Conservation (phyloP, 1,140 invertebrate species). For the Parapsyche elsis region DNA sequence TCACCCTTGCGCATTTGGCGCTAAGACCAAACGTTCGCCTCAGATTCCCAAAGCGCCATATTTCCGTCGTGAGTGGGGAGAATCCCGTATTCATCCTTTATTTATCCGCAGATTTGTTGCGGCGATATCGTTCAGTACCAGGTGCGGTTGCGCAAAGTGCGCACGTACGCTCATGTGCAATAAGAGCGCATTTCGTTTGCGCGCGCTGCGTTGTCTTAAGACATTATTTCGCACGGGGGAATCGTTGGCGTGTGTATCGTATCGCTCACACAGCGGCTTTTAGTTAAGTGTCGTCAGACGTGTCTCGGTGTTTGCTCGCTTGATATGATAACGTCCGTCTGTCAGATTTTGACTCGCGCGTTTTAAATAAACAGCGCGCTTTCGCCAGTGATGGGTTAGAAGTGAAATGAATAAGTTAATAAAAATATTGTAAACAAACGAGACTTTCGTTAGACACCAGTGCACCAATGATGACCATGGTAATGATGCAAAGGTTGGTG, state of each 20-base stretch:
- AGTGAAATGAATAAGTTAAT: neutral
- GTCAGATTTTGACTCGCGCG: neutral
- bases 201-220: neutral
- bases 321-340: conserved; percentile 19
- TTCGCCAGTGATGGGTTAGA: conserved; percentile 23
- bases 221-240: neutral
- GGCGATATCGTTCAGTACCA: conserved; percentile 38
- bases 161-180: too few species aligned
- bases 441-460: neutral
- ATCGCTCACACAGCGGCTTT: conserved; percentile 4
- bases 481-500: conserved; percentile 64
- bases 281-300: conserved; percentile 39
- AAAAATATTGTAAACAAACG: neutral
- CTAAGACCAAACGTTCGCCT: neutral
- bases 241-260: neutral
- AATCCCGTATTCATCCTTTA: conserved; percentile 47
- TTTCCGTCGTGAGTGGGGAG: conserved; percentile 40
- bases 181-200: neutral
- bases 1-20: neutral
- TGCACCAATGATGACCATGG: conserved; percentile 63
- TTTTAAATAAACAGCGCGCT: neutral
- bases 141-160: neutral
- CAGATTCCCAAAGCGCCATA: conserved; percentile 47
- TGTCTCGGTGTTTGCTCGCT: conserved; percentile 9
- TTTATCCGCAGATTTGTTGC: conserved; percentile 48